Base-by-base conservation (phyloP, 2,888 invertebrate genomes). In the Tetragonula carbonaria region DNA sequence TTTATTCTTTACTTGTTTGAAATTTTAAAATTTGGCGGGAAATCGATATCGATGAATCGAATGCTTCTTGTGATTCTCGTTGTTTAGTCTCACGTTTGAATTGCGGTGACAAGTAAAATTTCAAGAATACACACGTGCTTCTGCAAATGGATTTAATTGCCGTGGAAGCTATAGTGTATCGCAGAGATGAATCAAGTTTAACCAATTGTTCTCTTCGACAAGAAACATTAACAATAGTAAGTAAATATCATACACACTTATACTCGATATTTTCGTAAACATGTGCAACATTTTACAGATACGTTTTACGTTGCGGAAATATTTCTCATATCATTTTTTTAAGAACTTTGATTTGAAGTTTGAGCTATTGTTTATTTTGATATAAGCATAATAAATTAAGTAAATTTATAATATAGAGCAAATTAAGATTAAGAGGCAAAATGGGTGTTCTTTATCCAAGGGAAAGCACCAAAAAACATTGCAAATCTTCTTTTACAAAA, bases 21-120 rank as follows among this genome's bases (percentile, higher is more conserved):
- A 59, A 18, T 33, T 51, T 38, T 38, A 18, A 57, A 71, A 16
- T 57, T 38, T 38, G 6, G 8, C 13, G 21, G n/a, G 14, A 8
- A n/a, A 14, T 57, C 8, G 11, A 6, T 45, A 11, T 78, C 79
- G 82, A 83, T 82, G n/a, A 45, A 75, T 83, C 73, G 75, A 81
- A 72, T 1, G 3, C 6, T 0, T 55, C 45, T 75, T 81, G 38
- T 11, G 62, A 80, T 75, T 67, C 71, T 71, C 50, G 71, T 14
- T 18, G 21, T 18, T 5, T 53, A 3, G 3, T 18, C 0, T 4
- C 1, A 5, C 2, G 14, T 74, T 80, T 82, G 28, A 82, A 82
- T 76, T 16, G 72, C 75, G 81, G 18, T 45, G 33, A 4, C 2
- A 23, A 28, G 14, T n/a, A 1, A 13, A 23, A 13, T 11, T 21